Percentiles rank a stretch among this genome's conserved stretches.
Evolutionary conservation across 2,888 invertebrate species (phyloP).

Genomic region (Phragmatobia fuliginosa): DNA sequence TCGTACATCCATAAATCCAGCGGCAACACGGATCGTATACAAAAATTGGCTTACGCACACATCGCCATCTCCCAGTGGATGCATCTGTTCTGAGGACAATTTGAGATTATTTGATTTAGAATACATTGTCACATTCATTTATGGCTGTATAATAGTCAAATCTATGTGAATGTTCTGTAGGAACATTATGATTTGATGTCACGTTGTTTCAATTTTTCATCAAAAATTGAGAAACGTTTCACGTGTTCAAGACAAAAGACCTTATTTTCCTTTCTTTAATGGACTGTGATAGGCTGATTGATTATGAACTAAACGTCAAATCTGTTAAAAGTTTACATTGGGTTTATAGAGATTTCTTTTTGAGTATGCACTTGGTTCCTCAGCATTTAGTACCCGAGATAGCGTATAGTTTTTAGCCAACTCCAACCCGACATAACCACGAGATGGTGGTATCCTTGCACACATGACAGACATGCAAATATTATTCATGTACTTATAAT

Average conservation of each 20-base stretch:
- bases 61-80: conserved; percentile 32
- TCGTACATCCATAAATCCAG: conserved; percentile 51
- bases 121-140: conserved; percentile 7
- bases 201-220: not conserved
- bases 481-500: too few species aligned
- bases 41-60: conserved; percentile 54
- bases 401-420: too few species aligned
- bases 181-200: too few species aligned
- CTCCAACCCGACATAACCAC: too few species aligned
- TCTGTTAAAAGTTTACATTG: too few species aligned
- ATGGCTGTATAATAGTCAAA: not conserved
- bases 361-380: too few species aligned
- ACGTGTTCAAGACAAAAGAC: not conserved
- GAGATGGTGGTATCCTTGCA: too few species aligned
- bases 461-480: too few species aligned
- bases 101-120: conserved; percentile 17
- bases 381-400: too few species aligned
- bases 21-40: conserved; percentile 44
- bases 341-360: too few species aligned
- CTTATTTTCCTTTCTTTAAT: not conserved
- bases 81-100: conserved; percentile 35
- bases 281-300: too few species aligned
- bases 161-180: not conserved
- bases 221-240: not conserved
- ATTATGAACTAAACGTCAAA: too few species aligned